Evolutionary conservation across 2,113 vertebrate species (phyloP).

Genomic region (Periophthalmodon schlosseri): DNA sequence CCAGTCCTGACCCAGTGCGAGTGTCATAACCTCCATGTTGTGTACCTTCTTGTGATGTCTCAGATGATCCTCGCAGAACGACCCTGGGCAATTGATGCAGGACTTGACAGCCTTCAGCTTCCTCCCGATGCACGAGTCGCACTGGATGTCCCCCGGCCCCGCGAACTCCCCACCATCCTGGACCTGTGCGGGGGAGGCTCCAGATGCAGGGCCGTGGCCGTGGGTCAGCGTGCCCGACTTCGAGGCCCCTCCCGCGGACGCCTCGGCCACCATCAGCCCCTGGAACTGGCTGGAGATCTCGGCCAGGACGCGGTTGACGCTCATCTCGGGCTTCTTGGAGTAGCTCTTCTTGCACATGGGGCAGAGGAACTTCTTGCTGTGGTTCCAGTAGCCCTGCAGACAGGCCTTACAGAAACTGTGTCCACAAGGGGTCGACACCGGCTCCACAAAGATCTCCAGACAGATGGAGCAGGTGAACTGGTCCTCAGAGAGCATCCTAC

Average conservation of each 20-base stretch:
- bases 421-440: slow-evolving; percentile 87
- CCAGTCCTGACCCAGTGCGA: no score
- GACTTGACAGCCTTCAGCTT: slow-evolving; percentile 81
- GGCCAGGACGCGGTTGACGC: slow-evolving; percentile 83
- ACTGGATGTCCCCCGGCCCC: slow-evolving; percentile 72
- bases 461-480: slow-evolving; percentile 91
- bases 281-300: slow-evolving; percentile 77
- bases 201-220: background rate
- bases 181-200: background rate
- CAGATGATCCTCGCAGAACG: slow-evolving; percentile 79
- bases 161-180: slow-evolving; percentile 56
- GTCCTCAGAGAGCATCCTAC: slow-evolving; percentile 76
- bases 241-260: slow-evolving; percentile 28
- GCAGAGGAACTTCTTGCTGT: slow-evolving; percentile 73
- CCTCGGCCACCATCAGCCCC: slow-evolving; percentile 16
- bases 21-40: no score
- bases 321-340: slow-evolving; percentile 67
- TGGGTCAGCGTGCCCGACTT: slow-evolving; percentile 36
- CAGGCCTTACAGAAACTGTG: slow-evolving; percentile 91
- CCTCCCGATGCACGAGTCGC: slow-evolving; percentile 79
- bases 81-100: slow-evolving; percentile 79
- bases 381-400: slow-evolving; percentile 80
- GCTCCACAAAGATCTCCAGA: slow-evolving; percentile 84
- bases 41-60: slow-evolving; percentile 75
- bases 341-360: slow-evolving; percentile 86